A percentile compares a stretch with the other conserved stretches of the same genome.
These are phyloP conservation scores for Erythrocercus mccallii DNA, from an alignment of 2,113 vertebrate species.

Conservation along the genomic window DNA sequence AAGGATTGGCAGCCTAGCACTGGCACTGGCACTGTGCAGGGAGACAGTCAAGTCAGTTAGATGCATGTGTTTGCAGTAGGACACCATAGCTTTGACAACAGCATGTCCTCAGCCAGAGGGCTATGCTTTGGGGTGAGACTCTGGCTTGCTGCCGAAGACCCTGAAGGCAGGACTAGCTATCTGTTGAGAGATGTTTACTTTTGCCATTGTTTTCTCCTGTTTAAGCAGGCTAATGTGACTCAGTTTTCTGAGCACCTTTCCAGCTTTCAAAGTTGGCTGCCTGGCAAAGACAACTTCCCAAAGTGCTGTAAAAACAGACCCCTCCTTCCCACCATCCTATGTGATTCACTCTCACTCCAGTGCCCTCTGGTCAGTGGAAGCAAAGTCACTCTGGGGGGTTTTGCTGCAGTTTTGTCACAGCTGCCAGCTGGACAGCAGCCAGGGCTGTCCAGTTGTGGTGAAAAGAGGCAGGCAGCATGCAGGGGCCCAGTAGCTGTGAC, in stretches of 20 bases:
- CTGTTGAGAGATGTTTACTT: conserved; percentile 13
- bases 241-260: not conserved
- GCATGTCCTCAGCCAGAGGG: not conserved
- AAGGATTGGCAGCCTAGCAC: not conserved
- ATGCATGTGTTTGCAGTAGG: not conserved
- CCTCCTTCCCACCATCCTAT: not conserved
- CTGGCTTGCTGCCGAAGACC: not conserved
- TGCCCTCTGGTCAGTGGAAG: not conserved
- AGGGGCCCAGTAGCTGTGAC: not conserved
- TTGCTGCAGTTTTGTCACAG: not conserved
- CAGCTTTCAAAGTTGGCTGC: conserved; percentile 11
- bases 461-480: not conserved
- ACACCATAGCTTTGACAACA: not conserved
- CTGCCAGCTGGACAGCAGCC: not conserved
- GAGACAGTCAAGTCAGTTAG: not conserved
- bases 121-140: not conserved
- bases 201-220: conserved; percentile 25
- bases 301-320: conserved; percentile 22
- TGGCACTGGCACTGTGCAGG: not conserved
- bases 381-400: not conserved
- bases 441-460: not conserved
- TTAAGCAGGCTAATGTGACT: conserved; percentile 36
- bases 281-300: conserved; percentile 29
- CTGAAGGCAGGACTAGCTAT: not conserved
- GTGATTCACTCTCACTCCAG: not conserved